Percentiles rank a stretch among this genome's conserved stretches.
Conservation (phyloP, 2,113 vertebrate genomes). For the Galbula dea region DNA sequence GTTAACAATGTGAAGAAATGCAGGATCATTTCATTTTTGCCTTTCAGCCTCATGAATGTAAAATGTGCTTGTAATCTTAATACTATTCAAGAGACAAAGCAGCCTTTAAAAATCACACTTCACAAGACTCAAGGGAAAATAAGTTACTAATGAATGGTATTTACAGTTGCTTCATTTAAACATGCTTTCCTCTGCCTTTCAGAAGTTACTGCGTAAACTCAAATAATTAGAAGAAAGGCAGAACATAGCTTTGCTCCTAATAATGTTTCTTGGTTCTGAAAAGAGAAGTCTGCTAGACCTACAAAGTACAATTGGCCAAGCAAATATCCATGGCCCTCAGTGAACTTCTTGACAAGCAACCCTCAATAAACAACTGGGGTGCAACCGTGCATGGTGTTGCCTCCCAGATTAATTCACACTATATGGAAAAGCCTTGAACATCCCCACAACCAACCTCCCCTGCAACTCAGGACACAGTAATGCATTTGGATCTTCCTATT, state of each 20-base stretch:
- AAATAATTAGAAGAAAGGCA: constrained; percentile 56
- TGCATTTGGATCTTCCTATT: background rate
- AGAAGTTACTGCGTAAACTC: constrained; percentile 66
- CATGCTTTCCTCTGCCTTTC: constrained; percentile 65
- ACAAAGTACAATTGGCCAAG: background rate
- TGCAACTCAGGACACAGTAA: background rate
- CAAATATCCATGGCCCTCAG: background rate
- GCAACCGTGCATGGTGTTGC: fast-evolving
- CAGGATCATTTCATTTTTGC: constrained; percentile 66
- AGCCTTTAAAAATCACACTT: constrained; percentile 77
- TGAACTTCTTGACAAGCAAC: background rate
- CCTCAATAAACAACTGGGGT: background rate
- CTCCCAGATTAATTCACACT: background rate
- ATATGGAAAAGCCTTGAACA: background rate
- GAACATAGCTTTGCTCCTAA: constrained; percentile 2
- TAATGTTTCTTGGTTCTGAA: background rate
- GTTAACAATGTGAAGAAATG: constrained; percentile 72
- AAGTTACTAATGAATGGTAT: constrained; percentile 81
- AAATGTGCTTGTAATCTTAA: constrained; percentile 80
- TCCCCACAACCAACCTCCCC: background rate
- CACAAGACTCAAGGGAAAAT: constrained; percentile 78
- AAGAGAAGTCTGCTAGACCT: background rate
- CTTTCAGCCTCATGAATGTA: constrained; percentile 76
- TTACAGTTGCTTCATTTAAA: constrained; percentile 75
- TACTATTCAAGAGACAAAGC: constrained; percentile 72